A percentile compares a stretch with the other conserved stretches of the same genome.
Evolutionary conservation across 2,797 vertebrate species (phyloP).

Genomic region (Vultur gryphus): DNA sequence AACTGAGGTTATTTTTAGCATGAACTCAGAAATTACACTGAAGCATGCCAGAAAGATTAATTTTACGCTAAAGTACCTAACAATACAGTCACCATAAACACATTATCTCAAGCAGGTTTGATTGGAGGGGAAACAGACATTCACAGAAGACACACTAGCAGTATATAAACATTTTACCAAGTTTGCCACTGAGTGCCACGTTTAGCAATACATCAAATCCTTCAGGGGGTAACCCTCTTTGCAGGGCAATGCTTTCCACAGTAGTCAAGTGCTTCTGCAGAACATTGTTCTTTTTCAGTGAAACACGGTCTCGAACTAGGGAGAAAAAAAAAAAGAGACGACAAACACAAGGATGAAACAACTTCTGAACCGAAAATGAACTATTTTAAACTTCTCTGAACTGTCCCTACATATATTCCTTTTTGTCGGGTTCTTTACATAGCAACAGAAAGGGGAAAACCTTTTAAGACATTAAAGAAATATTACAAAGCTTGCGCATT

Average conservation of each 20-base stretch:
- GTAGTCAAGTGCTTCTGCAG: conserved; percentile 78
- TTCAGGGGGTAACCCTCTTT: conserved; percentile 83
- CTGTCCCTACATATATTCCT: background rate
- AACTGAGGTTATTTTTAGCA: background rate
- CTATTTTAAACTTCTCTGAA: background rate
- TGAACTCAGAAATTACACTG: background rate
- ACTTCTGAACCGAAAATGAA: background rate
- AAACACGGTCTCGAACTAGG: conserved; percentile 75
- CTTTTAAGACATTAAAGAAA: background rate
- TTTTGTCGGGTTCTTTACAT: background rate
- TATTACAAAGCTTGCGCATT: background rate
- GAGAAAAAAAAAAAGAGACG: background rate
- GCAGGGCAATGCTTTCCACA: conserved; percentile 82
- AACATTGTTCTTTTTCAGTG: conserved; percentile 64
- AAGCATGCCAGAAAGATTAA: background rate
- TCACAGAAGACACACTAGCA: background rate
- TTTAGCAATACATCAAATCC: conserved; percentile 82
- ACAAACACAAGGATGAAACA: background rate
- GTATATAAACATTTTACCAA: conserved; percentile 77
- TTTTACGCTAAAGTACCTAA: background rate
- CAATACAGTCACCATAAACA: background rate
- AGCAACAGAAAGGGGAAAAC: background rate
- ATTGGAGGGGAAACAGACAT: background rate
- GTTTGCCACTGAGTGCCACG: conserved; percentile 83
- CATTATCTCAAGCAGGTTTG: background rate